Percentiles rank a stretch among this genome's conserved stretches.
These are phyloP conservation scores for Mactra quadrangularis DNA, from an alignment of 1,140 invertebrate genomes.

Conservation along the genomic window DNA sequence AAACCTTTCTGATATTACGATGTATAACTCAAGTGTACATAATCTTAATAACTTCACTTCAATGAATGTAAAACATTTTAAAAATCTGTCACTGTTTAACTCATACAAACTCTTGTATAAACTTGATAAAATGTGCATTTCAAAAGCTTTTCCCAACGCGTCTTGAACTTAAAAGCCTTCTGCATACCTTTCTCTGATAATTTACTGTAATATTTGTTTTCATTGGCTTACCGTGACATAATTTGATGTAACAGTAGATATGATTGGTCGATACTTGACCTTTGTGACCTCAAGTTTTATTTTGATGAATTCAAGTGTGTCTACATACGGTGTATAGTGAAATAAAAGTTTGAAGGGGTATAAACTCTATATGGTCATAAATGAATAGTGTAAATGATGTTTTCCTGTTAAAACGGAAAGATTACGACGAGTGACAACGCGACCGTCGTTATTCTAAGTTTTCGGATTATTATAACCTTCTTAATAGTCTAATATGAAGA, in stretches of 20 bases:
- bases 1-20: too few species aligned
- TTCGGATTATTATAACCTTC: too few species aligned
- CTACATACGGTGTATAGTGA: neutral
- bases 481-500: too few species aligned
- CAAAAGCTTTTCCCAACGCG: slow-evolving; percentile 10
- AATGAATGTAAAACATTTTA: neutral
- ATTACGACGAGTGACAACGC: too few species aligned
- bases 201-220: slow-evolving; percentile 41
- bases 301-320: slow-evolving; percentile 51
- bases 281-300: slow-evolving; percentile 34
- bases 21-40: too few species aligned
- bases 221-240: slow-evolving; percentile 61
- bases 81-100: slow-evolving; percentile 8
- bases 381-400: slow-evolving; percentile 25
- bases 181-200: slow-evolving; percentile 62
- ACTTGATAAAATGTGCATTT: slow-evolving; percentile 45
- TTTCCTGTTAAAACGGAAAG: too few species aligned
- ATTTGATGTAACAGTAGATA: slow-evolving; percentile 40
- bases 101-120: slow-evolving; percentile 1
- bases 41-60: too few species aligned
- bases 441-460: too few species aligned
- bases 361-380: slow-evolving; percentile 5
- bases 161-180: slow-evolving; percentile 25
- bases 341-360: slow-evolving; percentile 29
- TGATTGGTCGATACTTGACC: slow-evolving; percentile 52